These are phyloP conservation scores for Xiphydria camelus DNA, from an alignment of 2,888 invertebrate species.

Conservation along the genomic window DNA sequence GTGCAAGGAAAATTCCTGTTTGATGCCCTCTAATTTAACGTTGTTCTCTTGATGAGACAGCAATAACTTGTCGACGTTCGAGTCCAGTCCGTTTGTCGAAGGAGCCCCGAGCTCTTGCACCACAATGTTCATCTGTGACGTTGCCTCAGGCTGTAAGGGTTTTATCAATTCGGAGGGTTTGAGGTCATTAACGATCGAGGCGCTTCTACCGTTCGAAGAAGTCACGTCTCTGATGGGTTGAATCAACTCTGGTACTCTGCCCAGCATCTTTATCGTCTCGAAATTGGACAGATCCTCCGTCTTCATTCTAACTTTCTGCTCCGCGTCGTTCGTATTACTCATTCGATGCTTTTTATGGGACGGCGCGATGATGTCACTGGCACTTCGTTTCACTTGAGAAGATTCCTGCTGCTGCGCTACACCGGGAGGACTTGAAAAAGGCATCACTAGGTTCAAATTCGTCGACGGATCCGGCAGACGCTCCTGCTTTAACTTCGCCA, in stretches of 20 bases:
- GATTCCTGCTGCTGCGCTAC: constrained; percentile 23
- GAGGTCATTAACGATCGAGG: constrained; percentile 33
- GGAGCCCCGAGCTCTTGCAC: constrained; percentile 31
- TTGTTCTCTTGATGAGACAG: constrained; percentile 24
- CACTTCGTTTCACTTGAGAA: constrained; percentile 2
- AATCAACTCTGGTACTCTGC: constrained; percentile 42
- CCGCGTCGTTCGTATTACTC: constrained; percentile 28
- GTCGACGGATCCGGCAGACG: constrained; percentile 30
- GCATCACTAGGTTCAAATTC: constrained; percentile 33
- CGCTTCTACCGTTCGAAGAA: constrained; percentile 29
- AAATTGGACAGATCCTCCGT: constrained; percentile 29
- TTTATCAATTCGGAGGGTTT: constrained; percentile 42
- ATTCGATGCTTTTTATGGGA: constrained; percentile 40
- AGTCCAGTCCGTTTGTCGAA: constrained; percentile 44
- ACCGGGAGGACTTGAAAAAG: constrained; percentile 27
- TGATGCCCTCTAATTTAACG: constrained; percentile 20
- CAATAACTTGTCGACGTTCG: constrained; percentile 13
- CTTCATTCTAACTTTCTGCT: constrained; percentile 24
- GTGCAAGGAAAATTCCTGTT: neutral
- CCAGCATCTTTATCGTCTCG: constrained; percentile 42
- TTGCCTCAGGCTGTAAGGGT: constrained; percentile 49
- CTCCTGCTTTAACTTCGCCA: constrained; percentile 39
- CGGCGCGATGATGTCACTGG: constrained; percentile 8
- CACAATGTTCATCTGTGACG: constrained; percentile 31
- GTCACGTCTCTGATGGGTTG: constrained; percentile 42